Evolutionary conservation across 2,797 vertebrate genomes (phyloP), one percentile per base, ranked within the genome.

Genomic region (Mallotus villosus): DNA sequence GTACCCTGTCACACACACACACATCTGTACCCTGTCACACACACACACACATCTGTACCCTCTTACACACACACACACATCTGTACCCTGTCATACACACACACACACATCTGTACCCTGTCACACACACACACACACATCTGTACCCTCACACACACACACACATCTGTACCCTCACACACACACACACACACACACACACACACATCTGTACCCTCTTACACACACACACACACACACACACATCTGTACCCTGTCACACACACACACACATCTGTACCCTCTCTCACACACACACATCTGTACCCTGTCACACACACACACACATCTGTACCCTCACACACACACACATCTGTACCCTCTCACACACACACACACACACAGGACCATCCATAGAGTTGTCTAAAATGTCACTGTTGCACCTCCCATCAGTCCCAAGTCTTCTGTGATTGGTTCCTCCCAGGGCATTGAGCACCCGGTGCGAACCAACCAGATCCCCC

Each of bases 391-490:
- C 12, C 41, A 46, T 46, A 46, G 41, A 14, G 41, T 14, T 46
- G 41, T 46, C 41, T 46, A 14, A 12, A 12, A 46, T 14, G 32
- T 8, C 32, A 34, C 32, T 34, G 41, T 46, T 46, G 41, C 41
- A 46, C 41, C 12, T 32, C 27, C 60, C 27, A n/a, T 55, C 22
- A 24, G 4, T 32, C 19, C 49, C 37, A 5, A 53, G 4, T 46
- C 12, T 57, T 53, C 32, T 76, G 7, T 68, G 49, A 29, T 51
- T 74, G 32, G 14, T 62, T 60, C 6, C 68, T 66, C 32, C 27
- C 74, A 98, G 96, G 94, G 93, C n/a, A 98, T 98, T 66, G 96
- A 98, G 83, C 95, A 97, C 70, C 96, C 96, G 1, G 96, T 98
- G 73, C 92, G 95, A 82, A 97, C 96, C 65, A 97, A 98, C 88